Evolutionary conservation across 2,888 invertebrate genomes (phyloP).

Genomic region (Pachydiplax longipennis): DNA sequence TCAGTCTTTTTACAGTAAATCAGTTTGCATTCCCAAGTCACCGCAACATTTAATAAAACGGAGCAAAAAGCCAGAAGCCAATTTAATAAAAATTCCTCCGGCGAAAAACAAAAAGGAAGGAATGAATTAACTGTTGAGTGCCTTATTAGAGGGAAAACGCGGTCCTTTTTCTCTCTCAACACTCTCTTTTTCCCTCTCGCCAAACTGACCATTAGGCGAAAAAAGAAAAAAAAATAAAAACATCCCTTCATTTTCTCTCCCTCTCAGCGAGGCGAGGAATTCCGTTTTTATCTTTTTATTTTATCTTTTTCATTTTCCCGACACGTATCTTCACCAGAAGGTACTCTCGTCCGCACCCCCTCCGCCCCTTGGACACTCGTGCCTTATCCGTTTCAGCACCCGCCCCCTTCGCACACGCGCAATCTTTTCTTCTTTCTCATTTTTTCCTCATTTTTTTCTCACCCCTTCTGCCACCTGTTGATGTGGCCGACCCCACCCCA

Average conservation of each 20-base stretch:
- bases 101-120: neutral
- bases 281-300: neutral
- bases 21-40: neutral
- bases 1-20: neutral
- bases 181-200: neutral
- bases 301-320: neutral
- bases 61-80: neutral
- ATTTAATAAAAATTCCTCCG: neutral
- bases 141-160: neutral
- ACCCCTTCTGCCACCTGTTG: constrained; percentile 20
- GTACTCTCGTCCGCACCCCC: neutral
- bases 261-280: neutral
- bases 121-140: constrained; percentile 26
- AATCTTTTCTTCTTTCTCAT: neutral
- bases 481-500: neutral
- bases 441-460: neutral
- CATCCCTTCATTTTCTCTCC: neutral
- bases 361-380: neutral
- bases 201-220: constrained; percentile 7
- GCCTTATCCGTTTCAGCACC: neutral
- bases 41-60: neutral
- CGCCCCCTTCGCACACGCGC: neutral
- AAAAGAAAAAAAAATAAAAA: neutral
- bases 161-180: neutral
- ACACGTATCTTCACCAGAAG: neutral